These are phyloP conservation scores for Hyposmocoma kahamanoa DNA, from an alignment of 1,140 invertebrate genomes.

Conservation along the genomic window DNA sequence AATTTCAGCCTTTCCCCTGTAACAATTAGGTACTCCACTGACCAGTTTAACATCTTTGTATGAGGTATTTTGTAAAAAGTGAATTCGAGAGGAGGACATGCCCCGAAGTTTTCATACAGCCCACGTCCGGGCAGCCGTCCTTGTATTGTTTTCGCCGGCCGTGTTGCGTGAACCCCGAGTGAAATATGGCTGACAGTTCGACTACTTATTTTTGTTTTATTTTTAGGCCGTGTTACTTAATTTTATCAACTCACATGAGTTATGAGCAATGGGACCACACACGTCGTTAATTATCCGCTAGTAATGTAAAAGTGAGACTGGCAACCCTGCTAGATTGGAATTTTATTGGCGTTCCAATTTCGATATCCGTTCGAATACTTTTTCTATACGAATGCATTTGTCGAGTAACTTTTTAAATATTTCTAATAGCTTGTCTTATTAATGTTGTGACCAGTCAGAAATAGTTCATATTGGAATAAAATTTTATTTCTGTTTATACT, in stretches of 20 bases:
- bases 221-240: slow-evolving; percentile 64
- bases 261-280: slow-evolving; percentile 66
- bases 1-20: too few relatives aligned
- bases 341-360: slow-evolving; percentile 2
- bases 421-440: too few relatives aligned
- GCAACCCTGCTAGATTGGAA: background rate
- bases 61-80: too few relatives aligned
- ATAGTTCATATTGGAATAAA: too few relatives aligned
- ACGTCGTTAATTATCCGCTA: slow-evolving; percentile 56
- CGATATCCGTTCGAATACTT: background rate
- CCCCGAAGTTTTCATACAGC: slow-evolving; percentile 27
- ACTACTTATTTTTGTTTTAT: slow-evolving; percentile 63
- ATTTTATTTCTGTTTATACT: too few relatives aligned
- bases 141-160: slow-evolving; percentile 68
- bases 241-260: slow-evolving; percentile 70
- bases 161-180: slow-evolving; percentile 63
- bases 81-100: too few relatives aligned
- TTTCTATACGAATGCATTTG: background rate
- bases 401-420: too few relatives aligned
- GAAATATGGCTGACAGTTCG: slow-evolving; percentile 61
- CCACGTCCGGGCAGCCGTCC: slow-evolving; percentile 38
- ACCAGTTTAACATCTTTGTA: too few relatives aligned
- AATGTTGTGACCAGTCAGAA: too few relatives aligned
- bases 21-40: too few relatives aligned
- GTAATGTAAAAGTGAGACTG: slow-evolving; percentile 18